These are phyloP conservation scores for Eulemur rubriventer DNA, from an alignment of 2,797 vertebrate species.

Conservation along the genomic window DNA sequence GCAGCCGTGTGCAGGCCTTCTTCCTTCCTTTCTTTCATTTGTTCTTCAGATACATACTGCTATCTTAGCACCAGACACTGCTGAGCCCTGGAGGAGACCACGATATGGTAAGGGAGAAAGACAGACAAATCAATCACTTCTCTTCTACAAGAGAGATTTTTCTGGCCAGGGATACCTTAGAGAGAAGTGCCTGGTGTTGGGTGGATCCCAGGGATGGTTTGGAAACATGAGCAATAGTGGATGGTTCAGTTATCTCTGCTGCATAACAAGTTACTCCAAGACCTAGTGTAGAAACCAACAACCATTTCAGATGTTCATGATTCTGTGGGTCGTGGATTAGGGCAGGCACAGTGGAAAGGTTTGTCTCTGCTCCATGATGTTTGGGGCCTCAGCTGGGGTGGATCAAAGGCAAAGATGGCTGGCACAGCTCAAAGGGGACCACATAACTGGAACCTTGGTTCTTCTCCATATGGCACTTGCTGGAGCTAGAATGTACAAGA, in stretches of 20 bases:
- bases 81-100: neutral
- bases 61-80: neutral
- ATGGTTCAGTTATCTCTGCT: neutral
- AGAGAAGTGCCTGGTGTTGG: neutral
- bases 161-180: neutral
- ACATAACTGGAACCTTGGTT: neutral
- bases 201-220: neutral
- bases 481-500: neutral
- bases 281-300: neutral
- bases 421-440: neutral
- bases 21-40: constrained; percentile 14
- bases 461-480: neutral
- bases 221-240: neutral
- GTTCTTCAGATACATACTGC: neutral
- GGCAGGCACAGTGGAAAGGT: neutral
- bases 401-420: neutral
- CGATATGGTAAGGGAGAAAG: neutral
- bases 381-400: neutral
- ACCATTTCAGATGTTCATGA: neutral
- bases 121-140: neutral
- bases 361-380: neutral
- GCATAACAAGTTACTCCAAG: neutral
- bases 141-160: neutral
- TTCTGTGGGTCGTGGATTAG: neutral
- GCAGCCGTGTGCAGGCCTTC: neutral